A percentile compares a stretch with the other conserved stretches of the same genome.
These are phyloP conservation scores for Hipposideros armiger DNA, from an alignment of 2,113 vertebrate genomes.

Conservation along the genomic window DNA sequence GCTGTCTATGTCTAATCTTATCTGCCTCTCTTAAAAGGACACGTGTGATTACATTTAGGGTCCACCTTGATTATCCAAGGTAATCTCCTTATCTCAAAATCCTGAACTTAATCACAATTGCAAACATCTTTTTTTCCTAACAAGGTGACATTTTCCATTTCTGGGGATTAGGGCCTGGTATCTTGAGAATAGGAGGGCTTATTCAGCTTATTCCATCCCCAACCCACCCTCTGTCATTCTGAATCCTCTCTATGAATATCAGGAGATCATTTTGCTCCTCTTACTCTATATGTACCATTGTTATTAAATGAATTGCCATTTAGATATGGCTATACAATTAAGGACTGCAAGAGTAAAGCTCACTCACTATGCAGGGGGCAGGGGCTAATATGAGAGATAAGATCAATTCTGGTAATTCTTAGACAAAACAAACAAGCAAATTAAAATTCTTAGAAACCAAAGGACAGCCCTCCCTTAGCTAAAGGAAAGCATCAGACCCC, in stretches of 20 bases:
- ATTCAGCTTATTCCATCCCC: not conserved
- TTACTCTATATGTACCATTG: not conserved
- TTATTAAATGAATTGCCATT: not conserved
- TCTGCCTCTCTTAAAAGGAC: not conserved
- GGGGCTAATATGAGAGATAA: not conserved
- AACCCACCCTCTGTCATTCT: not conserved
- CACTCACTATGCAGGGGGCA: not conserved
- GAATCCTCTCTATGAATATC: not conserved
- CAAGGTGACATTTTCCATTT: not conserved
- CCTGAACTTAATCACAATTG: not conserved
- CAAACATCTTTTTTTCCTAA: not conserved
- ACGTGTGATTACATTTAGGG: not conserved
- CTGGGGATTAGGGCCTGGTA: not conserved
- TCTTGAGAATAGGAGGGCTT: too few relatives aligned
- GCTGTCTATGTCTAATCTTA: not conserved
- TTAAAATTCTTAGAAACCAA: not conserved
- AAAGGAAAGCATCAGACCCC: not conserved
- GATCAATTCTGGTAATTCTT: not conserved
- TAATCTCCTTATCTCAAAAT: slow-evolving; percentile 19
- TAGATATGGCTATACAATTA: not conserved
- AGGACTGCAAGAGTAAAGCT: not conserved
- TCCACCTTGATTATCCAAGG: not conserved
- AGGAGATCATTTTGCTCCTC: not conserved
- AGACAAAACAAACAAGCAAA: not conserved
- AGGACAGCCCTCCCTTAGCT: not conserved